Evolutionary conservation across 2,113 vertebrate genomes (phyloP), one percentile per base, ranked within the genome.

Genomic region (Bujurquina vittata): DNA sequence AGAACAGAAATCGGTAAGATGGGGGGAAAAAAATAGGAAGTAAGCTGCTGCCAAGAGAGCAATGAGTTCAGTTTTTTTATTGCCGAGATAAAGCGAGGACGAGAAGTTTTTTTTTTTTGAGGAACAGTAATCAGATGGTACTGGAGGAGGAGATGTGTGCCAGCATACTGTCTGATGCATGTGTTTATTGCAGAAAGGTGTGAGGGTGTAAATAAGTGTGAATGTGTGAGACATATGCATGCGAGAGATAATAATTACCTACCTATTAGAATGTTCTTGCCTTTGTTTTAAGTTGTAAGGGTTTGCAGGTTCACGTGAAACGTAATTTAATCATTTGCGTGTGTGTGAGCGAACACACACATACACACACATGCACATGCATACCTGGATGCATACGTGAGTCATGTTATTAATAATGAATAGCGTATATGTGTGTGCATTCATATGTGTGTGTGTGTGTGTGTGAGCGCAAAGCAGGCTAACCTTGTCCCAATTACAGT

Each of bases 401-500:
- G 56, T 72, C 55, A 60, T 17, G 10, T 75, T 52, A 82, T 87
- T 74, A 83, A 88, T 83, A 89, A 88, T 81, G 62, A 84, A 90
- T 86, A 60, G 69, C 17, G 56, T 61, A 74, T 57, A 61, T 77
- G 69, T 29, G 40, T 58, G 33, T 26, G 43, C 22, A 35, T 23
- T 60, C 57, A 52, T 2, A 55, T 33, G 84, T 77, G 63, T 35
- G 75, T 23, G 63, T 35, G 75, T 23, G 57, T 11, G 72, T 56
- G 77, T 54, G 79, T 31, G 63, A 40, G 80, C 54, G 83, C 29
- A 81, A 81, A 61, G 77, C 79, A 85, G 77, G 65, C 87, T 95
- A 95, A 95, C 94, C 93, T 94, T 96, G 95, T 90, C 94, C 95
- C 94, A 94, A 95, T 95, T 95, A 92, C 87, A 90, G 89, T 89